Evolutionary conservation across 2,888 invertebrate genomes (phyloP), one percentile per base, ranked within the genome.

Genomic region (Bembecia ichneumoniformis): DNA sequence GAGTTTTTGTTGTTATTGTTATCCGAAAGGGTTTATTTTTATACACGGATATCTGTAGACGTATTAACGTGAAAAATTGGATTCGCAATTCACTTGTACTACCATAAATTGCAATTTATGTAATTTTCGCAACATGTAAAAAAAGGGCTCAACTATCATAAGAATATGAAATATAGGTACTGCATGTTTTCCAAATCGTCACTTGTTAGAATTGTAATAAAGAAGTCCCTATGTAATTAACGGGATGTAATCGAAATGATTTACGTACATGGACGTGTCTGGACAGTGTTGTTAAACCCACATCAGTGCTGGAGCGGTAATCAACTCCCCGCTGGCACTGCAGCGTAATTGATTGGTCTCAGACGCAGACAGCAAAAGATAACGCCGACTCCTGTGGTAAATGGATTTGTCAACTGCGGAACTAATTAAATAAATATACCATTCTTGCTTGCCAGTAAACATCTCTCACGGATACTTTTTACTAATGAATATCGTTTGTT

Each of bases 351-450:
- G 84, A 86, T 86, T 82, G 80, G 79, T 79, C 77, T 71, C 76
- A 72, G 77, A 66, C 71, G 68, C 71, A 78, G 82, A 82, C 81
- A 74, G 80, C 82, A 78, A 77, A 77, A 82, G 83, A 84, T 83
- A 83, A 77, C 72, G 72, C 70, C 62, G 66, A 55, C 64, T 68
- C 63, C 67, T 65, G 68, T 68, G 68, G 71, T 79, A 77, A 83
- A 80, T 77, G 77, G 77, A 82, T 83, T 83, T 84, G 80, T 86
- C 84, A 84, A 82, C 81, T 72, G 72, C 71, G 71, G 73, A 55
- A 66, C 76, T 82, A 83, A 84, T 83, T 81, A 77, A 83, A 83
- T 82, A 81, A 82, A 80, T 78, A 77, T 68, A 72, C 73, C 65
- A 64, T 70, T 73, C 70, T 64, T 68, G 71, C 63, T 66, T 69